Percentiles rank a stretch among this genome's conserved stretches.
These are phyloP conservation scores for Nycticorax nycticorax DNA, from an alignment of 2,113 vertebrate species.

Conservation along the genomic window DNA sequence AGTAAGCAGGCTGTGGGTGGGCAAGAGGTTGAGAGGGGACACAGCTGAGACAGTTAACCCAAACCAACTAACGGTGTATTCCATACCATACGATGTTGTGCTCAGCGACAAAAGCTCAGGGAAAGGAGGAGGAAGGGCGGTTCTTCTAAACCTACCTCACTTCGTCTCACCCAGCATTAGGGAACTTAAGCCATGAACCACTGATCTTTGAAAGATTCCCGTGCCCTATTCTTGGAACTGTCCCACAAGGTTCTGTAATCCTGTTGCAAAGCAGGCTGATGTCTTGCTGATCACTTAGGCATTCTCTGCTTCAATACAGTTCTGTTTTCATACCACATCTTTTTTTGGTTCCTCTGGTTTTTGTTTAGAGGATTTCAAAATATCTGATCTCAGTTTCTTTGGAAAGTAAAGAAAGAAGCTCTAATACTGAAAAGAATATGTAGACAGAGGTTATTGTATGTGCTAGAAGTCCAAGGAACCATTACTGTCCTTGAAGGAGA, in stretches of 20 bases:
- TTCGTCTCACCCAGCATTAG: neutral
- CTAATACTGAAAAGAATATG: neutral
- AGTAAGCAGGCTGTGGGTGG: neutral
- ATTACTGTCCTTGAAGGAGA: neutral
- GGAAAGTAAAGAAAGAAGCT: neutral
- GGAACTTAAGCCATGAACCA: neutral
- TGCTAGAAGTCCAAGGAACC: neutral
- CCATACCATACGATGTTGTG: neutral
- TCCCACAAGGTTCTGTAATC: neutral
- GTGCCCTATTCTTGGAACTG: neutral
- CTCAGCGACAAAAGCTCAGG: neutral
- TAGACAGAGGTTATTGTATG: neutral
- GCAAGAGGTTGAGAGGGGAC: neutral
- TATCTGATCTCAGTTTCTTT: neutral
- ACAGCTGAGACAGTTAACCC: neutral
- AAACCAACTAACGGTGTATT: neutral
- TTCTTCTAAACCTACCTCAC: neutral
- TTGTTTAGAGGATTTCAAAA: neutral
- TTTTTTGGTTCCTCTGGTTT: neutral
- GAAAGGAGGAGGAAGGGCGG: neutral
- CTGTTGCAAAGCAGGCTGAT: neutral
- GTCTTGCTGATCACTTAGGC: neutral
- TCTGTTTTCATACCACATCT: neutral
- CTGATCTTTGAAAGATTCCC: neutral
- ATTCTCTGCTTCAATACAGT: neutral